Evolutionary conservation across 2,113 vertebrate species (phyloP).

Genomic region (Peromyscus polionotus): DNA sequence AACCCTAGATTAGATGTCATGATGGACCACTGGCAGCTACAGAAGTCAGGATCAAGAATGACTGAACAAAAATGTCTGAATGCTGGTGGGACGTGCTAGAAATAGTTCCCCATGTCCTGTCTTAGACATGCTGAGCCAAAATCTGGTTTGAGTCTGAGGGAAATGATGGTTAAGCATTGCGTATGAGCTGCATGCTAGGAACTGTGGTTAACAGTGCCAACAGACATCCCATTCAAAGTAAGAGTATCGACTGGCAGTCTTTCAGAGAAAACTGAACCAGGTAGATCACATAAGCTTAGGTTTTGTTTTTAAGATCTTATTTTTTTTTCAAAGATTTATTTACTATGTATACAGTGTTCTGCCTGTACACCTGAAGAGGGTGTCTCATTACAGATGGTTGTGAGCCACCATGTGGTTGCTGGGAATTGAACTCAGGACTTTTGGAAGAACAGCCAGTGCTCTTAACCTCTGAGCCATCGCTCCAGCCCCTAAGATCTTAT

Average conservation of each 20-base stretch:
- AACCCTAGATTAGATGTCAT: not conserved
- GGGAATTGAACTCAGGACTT: too few species aligned
- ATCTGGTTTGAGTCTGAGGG: not conserved
- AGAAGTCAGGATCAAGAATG: not conserved
- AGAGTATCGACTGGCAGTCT: not conserved
- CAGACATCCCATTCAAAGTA: not conserved
- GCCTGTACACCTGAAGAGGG: too few species aligned
- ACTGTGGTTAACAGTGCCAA: not conserved
- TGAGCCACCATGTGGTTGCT: too few species aligned
- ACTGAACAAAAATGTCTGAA: not conserved
- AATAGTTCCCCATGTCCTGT: not conserved
- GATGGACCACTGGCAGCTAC: not conserved
- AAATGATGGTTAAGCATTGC: not conserved
- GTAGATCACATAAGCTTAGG: slow-evolving; percentile 20
- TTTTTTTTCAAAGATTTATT: not conserved
- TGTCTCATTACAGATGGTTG: too few species aligned
- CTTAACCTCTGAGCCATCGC: too few species aligned
- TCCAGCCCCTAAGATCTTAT: not conserved
- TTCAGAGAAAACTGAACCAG: not conserved
- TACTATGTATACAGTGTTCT: too few species aligned
- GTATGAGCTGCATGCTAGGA: not conserved
- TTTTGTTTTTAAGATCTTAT: not conserved
- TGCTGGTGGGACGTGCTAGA: not conserved
- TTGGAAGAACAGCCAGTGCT: too few species aligned
- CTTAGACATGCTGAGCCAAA: slow-evolving; percentile 27